These are phyloP conservation scores for Metellina segmentata DNA, from an alignment of 2,888 invertebrate genomes.

Conservation along the genomic window DNA sequence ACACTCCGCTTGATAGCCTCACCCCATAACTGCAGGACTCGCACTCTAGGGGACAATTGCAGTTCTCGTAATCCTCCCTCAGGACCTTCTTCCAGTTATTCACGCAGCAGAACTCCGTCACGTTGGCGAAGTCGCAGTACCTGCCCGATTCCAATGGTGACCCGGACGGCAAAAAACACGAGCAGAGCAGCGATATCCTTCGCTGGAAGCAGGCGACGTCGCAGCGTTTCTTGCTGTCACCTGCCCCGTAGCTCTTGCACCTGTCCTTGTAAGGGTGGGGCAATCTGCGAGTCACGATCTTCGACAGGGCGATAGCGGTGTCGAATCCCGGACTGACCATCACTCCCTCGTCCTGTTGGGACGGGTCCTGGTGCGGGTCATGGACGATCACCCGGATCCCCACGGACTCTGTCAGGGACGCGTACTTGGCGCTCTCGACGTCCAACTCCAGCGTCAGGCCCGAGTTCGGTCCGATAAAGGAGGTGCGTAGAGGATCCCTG, in stretches of 20 bases:
- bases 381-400: slow-evolving; percentile 26
- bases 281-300: neutral
- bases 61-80: neutral
- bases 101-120: slow-evolving; percentile 24
- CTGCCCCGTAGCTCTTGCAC: neutral
- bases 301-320: slow-evolving; percentile 28
- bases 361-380: slow-evolving; percentile 15
- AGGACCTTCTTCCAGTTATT: neutral
- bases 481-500: neutral
- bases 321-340: slow-evolving; percentile 39
- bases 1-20: slow-evolving; percentile 7
- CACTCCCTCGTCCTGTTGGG: neutral
- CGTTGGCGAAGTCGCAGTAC: slow-evolving; percentile 7
- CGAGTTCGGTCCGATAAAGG: slow-evolving; percentile 21
- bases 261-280: slow-evolving; percentile 25
- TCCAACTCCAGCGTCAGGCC: slow-evolving; percentile 31
- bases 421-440: slow-evolving; percentile 9
- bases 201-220: neutral
- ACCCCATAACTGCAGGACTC: neutral
- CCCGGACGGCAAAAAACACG: neutral
- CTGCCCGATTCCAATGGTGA: neutral
- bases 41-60: slow-evolving; percentile 30
- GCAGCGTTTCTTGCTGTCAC: slow-evolving; percentile 19
- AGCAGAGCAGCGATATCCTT: neutral
- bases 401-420: neutral